These are phyloP conservation scores for Epinephelus fuscoguttatus DNA, from an alignment of 2,113 vertebrate species.

Conservation along the genomic window DNA sequence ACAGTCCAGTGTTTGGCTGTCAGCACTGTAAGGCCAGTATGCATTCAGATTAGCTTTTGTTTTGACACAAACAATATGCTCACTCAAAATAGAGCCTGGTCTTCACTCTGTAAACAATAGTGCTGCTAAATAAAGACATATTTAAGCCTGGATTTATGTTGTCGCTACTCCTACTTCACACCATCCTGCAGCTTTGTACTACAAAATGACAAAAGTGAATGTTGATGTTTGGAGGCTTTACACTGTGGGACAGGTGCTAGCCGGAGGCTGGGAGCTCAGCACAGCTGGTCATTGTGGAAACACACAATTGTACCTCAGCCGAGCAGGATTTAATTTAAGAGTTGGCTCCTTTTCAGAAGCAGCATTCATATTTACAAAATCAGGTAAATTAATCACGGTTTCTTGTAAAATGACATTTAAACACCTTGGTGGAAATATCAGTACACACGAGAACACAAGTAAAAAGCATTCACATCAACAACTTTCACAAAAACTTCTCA, in stretches of 20 bases:
- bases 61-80: slow-evolving; percentile 49
- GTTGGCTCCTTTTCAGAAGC: not conserved
- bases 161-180: slow-evolving; percentile 20
- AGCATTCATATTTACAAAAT: not conserved
- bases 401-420: not conserved
- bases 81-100: slow-evolving; percentile 36
- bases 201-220: slow-evolving; percentile 22
- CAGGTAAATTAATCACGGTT: not conserved
- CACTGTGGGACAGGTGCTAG: not conserved
- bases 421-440: not conserved
- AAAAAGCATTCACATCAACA: not conserved
- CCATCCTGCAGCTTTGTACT: slow-evolving; percentile 17
- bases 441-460: not conserved
- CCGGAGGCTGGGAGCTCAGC: not conserved
- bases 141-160: slow-evolving; percentile 41
- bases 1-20: slow-evolving; percentile 53
- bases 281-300: not conserved
- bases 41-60: slow-evolving; percentile 51
- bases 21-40: slow-evolving; percentile 20
- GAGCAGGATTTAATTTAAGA: not conserved
- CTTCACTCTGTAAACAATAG: slow-evolving; percentile 39
- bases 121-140: slow-evolving; percentile 31
- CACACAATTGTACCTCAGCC: not conserved
- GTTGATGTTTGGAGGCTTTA: slow-evolving; percentile 18
- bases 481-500: not conserved